phyloP scores from a whole-genome alignment of 92 coral and sea anemone species.

The Parazoanthus swiftii region DNA sequence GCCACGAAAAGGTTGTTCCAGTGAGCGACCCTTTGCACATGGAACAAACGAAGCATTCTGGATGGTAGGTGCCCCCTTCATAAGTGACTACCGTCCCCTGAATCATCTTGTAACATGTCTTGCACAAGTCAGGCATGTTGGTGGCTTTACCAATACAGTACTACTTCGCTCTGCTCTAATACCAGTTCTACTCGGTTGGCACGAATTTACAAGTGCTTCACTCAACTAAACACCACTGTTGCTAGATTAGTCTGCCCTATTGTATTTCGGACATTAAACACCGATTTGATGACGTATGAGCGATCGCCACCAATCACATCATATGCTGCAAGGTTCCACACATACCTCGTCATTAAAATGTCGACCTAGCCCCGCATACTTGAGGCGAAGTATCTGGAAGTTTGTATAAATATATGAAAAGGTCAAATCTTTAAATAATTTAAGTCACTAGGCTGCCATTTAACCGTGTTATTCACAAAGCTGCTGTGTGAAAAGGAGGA shows the following conservation, averaged over 20 bases:
- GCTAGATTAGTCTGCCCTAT: neutral
- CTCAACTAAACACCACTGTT: neutral
- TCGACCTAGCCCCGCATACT: neutral
- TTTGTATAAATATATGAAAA: neutral
- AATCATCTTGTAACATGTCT: constrained; percentile 32
- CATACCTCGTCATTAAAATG: neutral
- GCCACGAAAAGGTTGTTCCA: constrained; percentile 56
- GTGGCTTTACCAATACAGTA: neutral
- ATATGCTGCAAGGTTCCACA: neutral
- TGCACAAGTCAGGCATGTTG: constrained; percentile 36
- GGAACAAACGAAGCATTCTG: constrained; percentile 57
- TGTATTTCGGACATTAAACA: constrained; percentile 7
- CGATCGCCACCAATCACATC: neutral
- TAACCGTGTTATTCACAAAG: neutral
- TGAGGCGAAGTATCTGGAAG: constrained; percentile 4
- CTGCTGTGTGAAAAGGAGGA: neutral
- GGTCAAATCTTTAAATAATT: neutral
- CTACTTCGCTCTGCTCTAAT: neutral
- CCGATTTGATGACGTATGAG: constrained; percentile 5
- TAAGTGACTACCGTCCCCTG: constrained; percentile 41
- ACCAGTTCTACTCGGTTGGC: neutral
- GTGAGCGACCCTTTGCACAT: constrained; percentile 50
- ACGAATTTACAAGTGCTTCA: constrained; percentile 16
- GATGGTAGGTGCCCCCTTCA: constrained; percentile 56
- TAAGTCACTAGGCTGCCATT: neutral